Conservation (phyloP, 2,113 vertebrate species). For the Istiophorus platypterus region DNA sequence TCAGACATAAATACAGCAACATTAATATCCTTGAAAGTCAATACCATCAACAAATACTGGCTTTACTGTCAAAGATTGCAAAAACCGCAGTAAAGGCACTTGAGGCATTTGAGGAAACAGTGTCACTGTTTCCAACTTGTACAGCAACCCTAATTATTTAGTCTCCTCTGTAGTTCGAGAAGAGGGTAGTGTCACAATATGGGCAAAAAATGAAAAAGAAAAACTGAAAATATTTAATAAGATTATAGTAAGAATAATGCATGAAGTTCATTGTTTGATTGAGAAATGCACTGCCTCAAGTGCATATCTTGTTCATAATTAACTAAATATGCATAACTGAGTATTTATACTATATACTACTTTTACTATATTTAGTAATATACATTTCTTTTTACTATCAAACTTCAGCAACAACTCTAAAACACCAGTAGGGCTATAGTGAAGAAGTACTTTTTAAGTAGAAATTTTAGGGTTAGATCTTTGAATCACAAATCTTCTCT, state of each 20-base stretch:
- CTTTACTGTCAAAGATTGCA: neutral
- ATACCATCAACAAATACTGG: neutral
- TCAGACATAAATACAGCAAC: neutral
- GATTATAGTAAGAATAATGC: neutral
- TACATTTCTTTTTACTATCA: neutral
- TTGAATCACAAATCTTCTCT: neutral
- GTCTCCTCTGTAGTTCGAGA: neutral
- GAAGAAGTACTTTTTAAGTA: no score
- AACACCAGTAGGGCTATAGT: neutral
- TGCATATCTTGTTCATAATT: neutral
- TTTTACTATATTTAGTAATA: neutral
- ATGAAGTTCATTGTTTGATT: neutral
- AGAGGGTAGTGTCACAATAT: neutral
- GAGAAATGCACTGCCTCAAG: neutral
- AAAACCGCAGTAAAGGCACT: neutral
- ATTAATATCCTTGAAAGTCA: conserved; percentile 3
- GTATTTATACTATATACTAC: neutral
- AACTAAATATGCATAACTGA: neutral
- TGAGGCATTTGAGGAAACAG: neutral
- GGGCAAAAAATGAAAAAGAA: neutral
- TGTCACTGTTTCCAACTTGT: neutral
- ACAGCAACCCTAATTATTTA: neutral
- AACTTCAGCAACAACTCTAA: neutral
- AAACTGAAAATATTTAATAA: no score
- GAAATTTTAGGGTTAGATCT: neutral